Evolutionary conservation across 2,888 invertebrate genomes (phyloP).

Genomic region (Pseudeuparius sepicola): DNA sequence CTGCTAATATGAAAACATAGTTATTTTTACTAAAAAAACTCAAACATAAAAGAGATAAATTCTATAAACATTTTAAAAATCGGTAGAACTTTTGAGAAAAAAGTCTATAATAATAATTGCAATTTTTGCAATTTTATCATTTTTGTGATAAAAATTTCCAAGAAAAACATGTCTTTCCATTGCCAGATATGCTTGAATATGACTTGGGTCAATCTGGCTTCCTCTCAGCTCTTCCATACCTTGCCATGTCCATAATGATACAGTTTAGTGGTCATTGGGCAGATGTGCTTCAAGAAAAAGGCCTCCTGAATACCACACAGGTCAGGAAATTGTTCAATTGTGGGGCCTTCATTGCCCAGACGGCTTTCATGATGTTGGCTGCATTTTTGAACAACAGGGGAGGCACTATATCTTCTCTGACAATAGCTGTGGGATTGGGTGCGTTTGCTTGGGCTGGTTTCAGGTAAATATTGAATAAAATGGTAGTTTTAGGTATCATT

Average conservation of each 20-base stretch:
- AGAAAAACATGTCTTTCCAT: too few relatives aligned
- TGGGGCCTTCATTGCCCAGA: slow-evolving; percentile 65
- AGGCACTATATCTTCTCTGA: slow-evolving; percentile 69
- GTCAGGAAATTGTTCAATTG: slow-evolving; percentile 61
- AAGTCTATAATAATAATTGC: too few relatives aligned
- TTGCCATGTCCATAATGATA: slow-evolving; percentile 74
- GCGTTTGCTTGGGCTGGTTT: slow-evolving; percentile 92
- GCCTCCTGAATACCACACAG: slow-evolving; percentile 61
- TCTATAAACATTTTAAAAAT: too few relatives aligned
- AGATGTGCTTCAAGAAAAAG: slow-evolving; percentile 60
- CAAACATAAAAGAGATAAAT: too few relatives aligned
- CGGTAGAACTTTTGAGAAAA: too few relatives aligned
- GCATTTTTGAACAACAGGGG: slow-evolving; percentile 58
- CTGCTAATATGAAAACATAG: too few relatives aligned
- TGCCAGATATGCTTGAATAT: slow-evolving; percentile 59
- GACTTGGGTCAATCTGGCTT: slow-evolving; percentile 71
- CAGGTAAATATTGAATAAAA: slow-evolving; percentile 46
- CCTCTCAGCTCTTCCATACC: slow-evolving; percentile 76
- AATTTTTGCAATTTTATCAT: too few relatives aligned
- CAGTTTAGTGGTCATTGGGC: slow-evolving; percentile 74
- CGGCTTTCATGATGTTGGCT: slow-evolving; percentile 76
- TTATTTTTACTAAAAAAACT: too few relatives aligned
- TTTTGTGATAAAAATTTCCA: too few relatives aligned
- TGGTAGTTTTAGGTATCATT: not conserved
- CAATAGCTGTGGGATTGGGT: slow-evolving; percentile 81